Evolutionary conservation across 2,113 vertebrate species (phyloP), one percentile per base, ranked within the genome.

Genomic region (Misgurnus anguillicaudatus): DNA sequence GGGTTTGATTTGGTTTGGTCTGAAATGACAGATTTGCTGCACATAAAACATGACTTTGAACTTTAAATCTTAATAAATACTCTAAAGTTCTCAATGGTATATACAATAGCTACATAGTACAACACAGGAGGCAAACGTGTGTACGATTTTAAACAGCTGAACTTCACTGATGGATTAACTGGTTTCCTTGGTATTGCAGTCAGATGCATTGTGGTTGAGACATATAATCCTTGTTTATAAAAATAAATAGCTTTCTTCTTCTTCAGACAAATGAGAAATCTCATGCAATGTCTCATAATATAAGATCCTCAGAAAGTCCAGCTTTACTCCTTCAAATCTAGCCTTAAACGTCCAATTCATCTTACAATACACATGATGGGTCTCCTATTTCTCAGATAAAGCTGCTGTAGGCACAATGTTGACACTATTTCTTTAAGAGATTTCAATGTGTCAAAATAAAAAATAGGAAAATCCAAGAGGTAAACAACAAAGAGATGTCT

Each of bases 1-100:
- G 75, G 78, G 38, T 63, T 84, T 19, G 17, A 55, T 6, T 45
- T 45, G 6, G 2, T 78, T 82, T 53, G 83, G 61, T 85, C 78
- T 86, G 87, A 90, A 87, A 74, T 81, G 75, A 4, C 82, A 89
- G 89, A 88, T 80, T 90, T 83, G 90, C 86, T 88, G 87, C 83
- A 89, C 87, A 90, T 87, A 90, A 90, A 90, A 92, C 85, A 91
- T 80, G 90, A 91, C 90, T 88, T 85, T 85, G 90, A 87, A 87
- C 89, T 84, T 92, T 88, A 86, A 89, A 82, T 89, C 92, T 94
- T 88, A 97, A 98, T 98, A 98, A 98, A 98, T 98, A 98, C 88
- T 89, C 93, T 91, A 85, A 78, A 88, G 89, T 91, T 95, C 91
- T 94, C 88, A 86, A 91, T 93, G 91, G 92, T 95, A 95, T 96